Percentiles rank a stretch among this genome's conserved stretches.
These are phyloP conservation scores for Stegana nigrithorax DNA, from an alignment of 2,888 invertebrate genomes.

Conservation along the genomic window DNA sequence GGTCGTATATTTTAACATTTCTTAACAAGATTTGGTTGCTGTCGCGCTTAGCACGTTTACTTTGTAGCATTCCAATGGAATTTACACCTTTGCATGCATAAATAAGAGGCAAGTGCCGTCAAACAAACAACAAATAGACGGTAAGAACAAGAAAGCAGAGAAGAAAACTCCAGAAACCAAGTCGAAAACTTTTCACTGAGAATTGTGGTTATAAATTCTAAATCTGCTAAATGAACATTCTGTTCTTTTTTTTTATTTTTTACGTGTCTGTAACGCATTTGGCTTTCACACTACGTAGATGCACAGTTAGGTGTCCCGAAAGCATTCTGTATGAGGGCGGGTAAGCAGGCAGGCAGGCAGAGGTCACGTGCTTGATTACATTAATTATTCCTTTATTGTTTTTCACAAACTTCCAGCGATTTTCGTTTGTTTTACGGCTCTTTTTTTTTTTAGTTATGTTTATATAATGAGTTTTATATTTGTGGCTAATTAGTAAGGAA, in stretches of 20 bases:
- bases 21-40: constrained; percentile 39
- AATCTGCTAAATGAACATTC: constrained; percentile 65
- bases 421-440: too few species aligned
- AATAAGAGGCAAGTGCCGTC: constrained; percentile 33
- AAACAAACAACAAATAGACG: neutral
- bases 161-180: too few species aligned
- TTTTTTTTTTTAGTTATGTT: constrained; percentile 19
- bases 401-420: constrained; percentile 22
- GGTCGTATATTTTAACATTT: constrained; percentile 57
- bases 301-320: constrained; percentile 15
- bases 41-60: neutral
- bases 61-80: constrained; percentile 37
- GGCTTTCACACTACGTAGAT: neutral
- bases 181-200: constrained; percentile 21
- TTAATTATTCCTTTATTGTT: constrained; percentile 65
- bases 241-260: constrained; percentile 17
- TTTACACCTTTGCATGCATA: constrained; percentile 60
- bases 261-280: neutral
- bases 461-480: constrained; percentile 26
- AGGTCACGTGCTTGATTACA: constrained; percentile 63
- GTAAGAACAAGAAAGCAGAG: too few species aligned
- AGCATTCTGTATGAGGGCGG: constrained; percentile 5
- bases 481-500: constrained; percentile 20
- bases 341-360: constrained; percentile 26
- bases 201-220: constrained; percentile 66